phyloP scores from a whole-genome alignment of 1,140 invertebrate genomes.

The Calliopsis andreniformis region DNA sequence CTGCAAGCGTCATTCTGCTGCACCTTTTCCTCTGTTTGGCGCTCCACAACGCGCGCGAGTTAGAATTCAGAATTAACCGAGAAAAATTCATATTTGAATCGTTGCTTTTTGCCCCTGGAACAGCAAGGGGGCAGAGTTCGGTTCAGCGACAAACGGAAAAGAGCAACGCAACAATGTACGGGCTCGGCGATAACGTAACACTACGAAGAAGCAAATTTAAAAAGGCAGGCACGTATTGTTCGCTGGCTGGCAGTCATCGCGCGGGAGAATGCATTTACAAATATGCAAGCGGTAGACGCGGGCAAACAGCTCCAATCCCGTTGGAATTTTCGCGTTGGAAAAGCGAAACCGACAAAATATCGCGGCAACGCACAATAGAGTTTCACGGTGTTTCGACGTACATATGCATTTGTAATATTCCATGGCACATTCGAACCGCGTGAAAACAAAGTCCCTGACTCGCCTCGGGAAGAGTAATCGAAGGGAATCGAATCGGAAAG shows the following conservation, averaged over 20 bases:
- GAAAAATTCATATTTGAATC: too few relatives aligned
- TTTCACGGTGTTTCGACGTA: neutral
- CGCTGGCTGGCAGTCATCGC: slow-evolving; percentile 1
- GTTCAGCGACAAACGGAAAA: too few relatives aligned
- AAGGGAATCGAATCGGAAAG: neutral
- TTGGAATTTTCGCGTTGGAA: neutral
- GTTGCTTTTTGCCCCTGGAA: too few relatives aligned
- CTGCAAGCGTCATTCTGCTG: too few relatives aligned
- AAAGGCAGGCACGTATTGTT: slow-evolving; percentile 26
- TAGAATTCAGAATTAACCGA: too few relatives aligned
- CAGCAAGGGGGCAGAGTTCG: neutral
- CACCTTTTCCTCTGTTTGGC: too few relatives aligned
- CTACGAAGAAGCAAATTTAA: slow-evolving; percentile 3
- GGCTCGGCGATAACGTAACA: neutral
- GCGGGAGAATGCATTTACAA: slow-evolving; percentile 11
- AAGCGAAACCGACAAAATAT: slow-evolving; percentile 13
- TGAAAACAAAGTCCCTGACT: neutral
- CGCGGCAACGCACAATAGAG: neutral
- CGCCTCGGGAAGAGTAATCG: neutral
- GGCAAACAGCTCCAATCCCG: neutral
- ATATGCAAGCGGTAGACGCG: slow-evolving; percentile 7
- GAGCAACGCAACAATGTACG: neutral
- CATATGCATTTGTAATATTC: slow-evolving; percentile 1
- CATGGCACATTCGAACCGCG: neutral
- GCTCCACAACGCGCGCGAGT: too few relatives aligned